Evolutionary conservation across 2,888 invertebrate species (phyloP), one percentile per base, ranked within the genome.

Genomic region (Iselma pallidipennis): DNA sequence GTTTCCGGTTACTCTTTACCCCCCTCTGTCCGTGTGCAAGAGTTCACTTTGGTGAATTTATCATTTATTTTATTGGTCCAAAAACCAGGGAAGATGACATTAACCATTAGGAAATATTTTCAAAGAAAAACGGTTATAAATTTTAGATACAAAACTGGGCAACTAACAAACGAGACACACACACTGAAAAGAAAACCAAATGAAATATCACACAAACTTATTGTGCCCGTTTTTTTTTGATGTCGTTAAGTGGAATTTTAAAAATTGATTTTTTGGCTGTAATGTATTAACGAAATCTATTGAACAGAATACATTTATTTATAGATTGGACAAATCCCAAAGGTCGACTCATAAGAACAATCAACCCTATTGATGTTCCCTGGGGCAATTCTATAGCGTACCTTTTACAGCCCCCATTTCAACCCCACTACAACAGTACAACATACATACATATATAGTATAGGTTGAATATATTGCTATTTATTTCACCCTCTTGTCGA

Each of bases 1-100:
- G 81, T 79, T 82, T 82, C 82, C 82, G 74, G 76, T 66, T 66
- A 66, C 70, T 70, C 72, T 66, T 70, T 57, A 52, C 66, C 67
- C 67, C 65, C 66, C 62, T 64, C 72, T 59, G 50, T 65, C 63
- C 60, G 65, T 67, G 60, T 56, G 61, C 66, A 62, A 66, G 31
- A 25, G 33, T 49, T 54, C 55, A 42, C 58, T 31, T 53, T 66
- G 69, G 12, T 1, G 72, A 71, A 77, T 78, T 77, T 76, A 75
- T 77, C 78, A 78, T 76, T 76, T 73, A 74, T 73, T 73, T 73
- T 72, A 73, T 73, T 71, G 71, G 70, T 66, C 67, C 68, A 59
- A 60, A 66, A 64, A 67, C 63, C 66, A 61, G 61, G 67, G 66
- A 63, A 70, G 71, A 73, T 71, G 72, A 73, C 73, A 70, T 64